Base-by-base conservation (phyloP, 2,113 vertebrate species). In the Vicugna pacos region DNA sequence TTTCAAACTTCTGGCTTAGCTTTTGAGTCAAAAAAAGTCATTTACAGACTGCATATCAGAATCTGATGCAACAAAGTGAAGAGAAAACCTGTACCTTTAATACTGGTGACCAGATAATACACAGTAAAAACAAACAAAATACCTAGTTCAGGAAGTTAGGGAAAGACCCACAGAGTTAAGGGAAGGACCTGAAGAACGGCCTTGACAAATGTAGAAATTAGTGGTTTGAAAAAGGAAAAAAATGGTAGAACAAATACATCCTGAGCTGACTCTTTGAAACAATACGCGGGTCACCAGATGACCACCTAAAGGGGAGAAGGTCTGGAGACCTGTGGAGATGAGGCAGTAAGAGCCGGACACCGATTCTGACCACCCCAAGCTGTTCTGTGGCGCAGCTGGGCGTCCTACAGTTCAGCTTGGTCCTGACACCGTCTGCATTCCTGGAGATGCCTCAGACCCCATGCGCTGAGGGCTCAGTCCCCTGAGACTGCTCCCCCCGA, bases 231-330 rank as follows among this genome's bases (percentile, higher is more conserved):
- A 9, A 80, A 5, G 38, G 38, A 42, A 62, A 16, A 17, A 48
- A 16, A 30, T 7, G 46, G 6, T 4, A 16, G 91, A 8, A 14
- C 11, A 42, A 1, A 8, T 28, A 0, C 2, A 10, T 17, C 14
- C 26, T 38, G 52, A 50, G 22, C 86, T 54, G 54, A 30, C 13
- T 70, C 1, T 73, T 20, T 3, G 24, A 28, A 77, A 46, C 35
- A 16, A 8, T 17, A 6, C 19, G 3, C 50, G 42, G 65, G 0
- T 42, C 38, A 5, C 24, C 50, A n/a, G 28, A 42, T 14, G 8
- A 13, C 52, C 3, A 14, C 7, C 2, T 38, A 42, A 13, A 6
- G 8, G 26, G 15, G 24, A 11, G 7, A 13, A 52, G 30, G 32
- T 5, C 64, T 22, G 8, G 76, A 26, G 46, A 14, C 17, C 19